Evolutionary conservation across 2,888 invertebrate species (phyloP), one percentile per base, ranked within the genome.

Genomic region (Crepidodera aurea): DNA sequence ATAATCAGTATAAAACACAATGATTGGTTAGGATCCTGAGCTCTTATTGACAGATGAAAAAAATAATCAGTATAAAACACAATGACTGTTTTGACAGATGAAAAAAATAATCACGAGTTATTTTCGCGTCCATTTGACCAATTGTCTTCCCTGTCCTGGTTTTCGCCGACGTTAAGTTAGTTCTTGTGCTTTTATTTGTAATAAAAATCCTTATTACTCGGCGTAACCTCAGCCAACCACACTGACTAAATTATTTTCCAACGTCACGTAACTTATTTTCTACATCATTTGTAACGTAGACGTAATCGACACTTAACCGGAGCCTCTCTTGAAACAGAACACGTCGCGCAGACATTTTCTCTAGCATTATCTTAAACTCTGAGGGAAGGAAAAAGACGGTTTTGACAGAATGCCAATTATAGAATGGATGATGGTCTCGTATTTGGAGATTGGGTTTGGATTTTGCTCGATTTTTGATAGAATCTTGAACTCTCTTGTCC

Each of bases 191-290:
- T 42, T 44, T 13, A 22, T 44, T 12, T 25, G 44, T 44, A 44
- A 48, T 5, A 48, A 48, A n/a, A 48, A 48, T 48, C 7, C 48
- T 48, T 27, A 48, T 48, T 48, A 29, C 15, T 12, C 25, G 27
- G 19, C 12, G 13, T 27, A 48, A 27, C 48, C 27, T 27, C 27
- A 48, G 12, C 46, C 46, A 15, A 15, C 46, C 19, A 22, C 7
- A 46, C 46, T 29, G 60, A 54, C 67, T 64, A 53, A 65, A 65
- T 67, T 65, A 63, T 64, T 60, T 64, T 56, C 56, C 54, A 34
- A 62, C 56, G 51, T 67, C 67, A 65, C 65, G 68, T 68, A 66
- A 68, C 62, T 66, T 66, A 68, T 68, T 64, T 66, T 59, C 60
- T 58, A 60, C 62, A 60, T 65, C 64, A 59, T 66, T 68, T 66